phyloP scores from a whole-genome alignment of 2,113 vertebrate genomes.

The Herpetotheres cachinnans region DNA sequence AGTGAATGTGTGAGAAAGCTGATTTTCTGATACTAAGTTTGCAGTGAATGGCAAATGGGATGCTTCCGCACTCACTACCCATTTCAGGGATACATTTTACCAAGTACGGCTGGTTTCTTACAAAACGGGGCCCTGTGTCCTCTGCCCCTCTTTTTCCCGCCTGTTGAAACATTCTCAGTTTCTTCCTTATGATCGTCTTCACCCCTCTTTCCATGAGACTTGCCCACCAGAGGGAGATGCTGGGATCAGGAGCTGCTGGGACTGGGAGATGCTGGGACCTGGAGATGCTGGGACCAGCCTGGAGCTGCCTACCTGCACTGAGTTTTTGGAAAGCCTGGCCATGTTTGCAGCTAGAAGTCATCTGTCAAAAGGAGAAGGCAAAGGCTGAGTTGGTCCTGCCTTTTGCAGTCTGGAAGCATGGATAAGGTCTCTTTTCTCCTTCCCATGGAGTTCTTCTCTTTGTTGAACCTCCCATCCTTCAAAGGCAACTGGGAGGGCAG shows the following conservation, averaged over 20 bases:
- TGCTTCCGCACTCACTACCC: not conserved
- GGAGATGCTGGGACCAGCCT: not conserved
- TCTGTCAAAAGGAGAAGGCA: not conserved
- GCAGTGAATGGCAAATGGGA: not conserved
- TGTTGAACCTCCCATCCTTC: not conserved
- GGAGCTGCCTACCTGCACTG: not conserved
- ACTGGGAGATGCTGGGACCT: not conserved
- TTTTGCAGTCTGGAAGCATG: not conserved
- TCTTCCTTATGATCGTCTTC: not conserved
- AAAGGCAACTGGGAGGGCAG: not conserved
- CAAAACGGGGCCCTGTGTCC: not conserved
- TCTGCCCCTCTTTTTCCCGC: not conserved
- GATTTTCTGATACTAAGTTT: not conserved
- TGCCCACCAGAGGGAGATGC: rapidly evolving
- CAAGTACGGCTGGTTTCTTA: not conserved
- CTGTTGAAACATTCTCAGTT: rapidly evolving
- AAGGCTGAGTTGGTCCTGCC: not conserved
- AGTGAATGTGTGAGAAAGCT: rapidly evolving
- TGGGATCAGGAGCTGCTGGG: not conserved
- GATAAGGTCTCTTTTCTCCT: not conserved
- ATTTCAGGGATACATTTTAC: rapidly evolving
- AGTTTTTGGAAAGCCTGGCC: not conserved
- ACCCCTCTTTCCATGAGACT: not conserved
- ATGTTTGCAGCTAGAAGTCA: not conserved
- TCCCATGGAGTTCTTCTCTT: not conserved